phyloP scores from a whole-genome alignment of 2,113 vertebrate species.

The Phalacrocorax brasilianus region DNA sequence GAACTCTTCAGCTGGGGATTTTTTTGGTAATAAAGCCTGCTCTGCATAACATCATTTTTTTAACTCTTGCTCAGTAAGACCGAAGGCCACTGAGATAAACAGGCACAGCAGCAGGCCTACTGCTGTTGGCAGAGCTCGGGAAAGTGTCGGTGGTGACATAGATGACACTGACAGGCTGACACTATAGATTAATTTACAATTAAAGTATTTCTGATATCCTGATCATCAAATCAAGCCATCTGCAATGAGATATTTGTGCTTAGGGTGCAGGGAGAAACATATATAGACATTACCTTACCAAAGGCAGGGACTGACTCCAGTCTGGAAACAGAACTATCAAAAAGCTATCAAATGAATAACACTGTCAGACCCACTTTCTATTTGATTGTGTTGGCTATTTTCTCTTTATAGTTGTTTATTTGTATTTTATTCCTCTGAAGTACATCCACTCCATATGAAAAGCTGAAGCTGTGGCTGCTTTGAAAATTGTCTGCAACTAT shows the following conservation, averaged over 20 bases:
- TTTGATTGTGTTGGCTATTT: neutral
- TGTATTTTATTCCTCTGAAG: neutral
- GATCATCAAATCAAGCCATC: neutral
- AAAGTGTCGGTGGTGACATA: neutral
- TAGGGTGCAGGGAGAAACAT: neutral
- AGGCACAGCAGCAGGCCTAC: neutral
- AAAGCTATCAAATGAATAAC: neutral
- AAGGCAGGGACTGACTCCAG: neutral
- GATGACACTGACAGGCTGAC: conserved; percentile 47
- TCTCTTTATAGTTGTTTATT: neutral
- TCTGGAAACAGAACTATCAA: neutral
- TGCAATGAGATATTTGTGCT: neutral
- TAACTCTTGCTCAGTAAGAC: neutral
- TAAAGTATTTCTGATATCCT: neutral
- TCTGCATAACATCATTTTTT: neutral
- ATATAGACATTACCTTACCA: neutral
- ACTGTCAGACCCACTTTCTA: neutral
- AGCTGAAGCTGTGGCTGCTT: neutral
- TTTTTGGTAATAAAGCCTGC: neutral
- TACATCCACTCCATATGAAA: neutral
- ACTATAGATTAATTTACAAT: conserved; percentile 31
- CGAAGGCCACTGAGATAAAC: neutral
- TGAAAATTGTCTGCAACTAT: neutral
- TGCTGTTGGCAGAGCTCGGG: neutral
- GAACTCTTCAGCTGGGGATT: neutral